Base-by-base conservation (phyloP, 2,113 vertebrate genomes). In the Agelaius phoeniceus region DNA sequence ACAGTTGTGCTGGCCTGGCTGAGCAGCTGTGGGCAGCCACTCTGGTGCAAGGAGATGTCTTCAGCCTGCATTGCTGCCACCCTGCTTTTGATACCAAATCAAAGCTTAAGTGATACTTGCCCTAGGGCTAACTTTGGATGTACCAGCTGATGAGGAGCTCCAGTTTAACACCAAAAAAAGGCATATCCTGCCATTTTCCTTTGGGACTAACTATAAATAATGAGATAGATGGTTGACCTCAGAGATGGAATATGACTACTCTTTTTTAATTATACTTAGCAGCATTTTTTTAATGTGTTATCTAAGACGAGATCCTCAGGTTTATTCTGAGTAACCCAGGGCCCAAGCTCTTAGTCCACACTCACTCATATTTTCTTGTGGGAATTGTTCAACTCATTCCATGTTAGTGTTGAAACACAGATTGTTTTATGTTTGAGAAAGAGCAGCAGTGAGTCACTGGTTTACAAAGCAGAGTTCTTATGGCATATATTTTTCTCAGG, bases 101-200 rank as follows among this genome's bases (percentile, higher is more conserved):
- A 84, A 48, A 61, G 39, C 13, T 94, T 5, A 59, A 90, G 51
- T 72, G 76, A 37, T 74, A 28, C 24, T 90, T 86, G 44, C 48
- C 44, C 30, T 74, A n/a, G 23, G 68, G 24, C 48, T 87, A 59
- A 22, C 76, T 94, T 92, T 39, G 22, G 13, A 35, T 33, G 39
- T 91, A 48, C 62, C 73, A 79, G 39, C 84, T 89, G 73, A 75
- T 89, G 51, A 90, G 63, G 48, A 84, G 57, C 61, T 92, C 73
- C 52, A 93, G 49, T 66, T 76, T 66, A 92, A 75, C 59, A 75
- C 96, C 88, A 95, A 94, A 95, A 96, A 97, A 92, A 91, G 96
- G 71, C 92, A 91, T 87, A 77, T 52, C 10, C 44, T 91, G 75
- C 87, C 31, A 28, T 91, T 93, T 94, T 96, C 80, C 89, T 78